A percentile compares a stretch with the other conserved stretches of the same genome.
Conservation (phyloP, 2,797 vertebrate species). For the Mormyrus proboscirostris region DNA sequence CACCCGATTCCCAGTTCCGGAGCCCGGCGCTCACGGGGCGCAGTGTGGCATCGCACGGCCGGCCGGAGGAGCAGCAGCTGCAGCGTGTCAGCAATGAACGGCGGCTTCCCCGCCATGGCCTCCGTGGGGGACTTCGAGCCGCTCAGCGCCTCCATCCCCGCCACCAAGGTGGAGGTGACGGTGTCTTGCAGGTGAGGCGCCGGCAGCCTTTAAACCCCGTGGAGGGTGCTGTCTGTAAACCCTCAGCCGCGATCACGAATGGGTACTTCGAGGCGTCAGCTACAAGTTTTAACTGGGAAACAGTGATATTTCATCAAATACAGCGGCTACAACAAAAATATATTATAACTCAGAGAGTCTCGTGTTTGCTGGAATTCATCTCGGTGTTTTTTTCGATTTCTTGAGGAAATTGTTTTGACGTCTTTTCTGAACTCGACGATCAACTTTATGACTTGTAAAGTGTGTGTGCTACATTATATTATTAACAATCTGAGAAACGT, state of each 20-base stretch:
- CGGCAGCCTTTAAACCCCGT: neutral
- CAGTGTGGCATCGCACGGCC: slow-evolving; percentile 25
- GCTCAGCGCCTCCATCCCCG: slow-evolving; percentile 78
- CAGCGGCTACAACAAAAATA: neutral
- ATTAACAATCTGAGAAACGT: neutral
- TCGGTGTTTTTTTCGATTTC: neutral
- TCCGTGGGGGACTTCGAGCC: slow-evolving; percentile 83
- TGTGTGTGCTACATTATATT: neutral
- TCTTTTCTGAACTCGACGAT: neutral
- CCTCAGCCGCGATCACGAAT: neutral
- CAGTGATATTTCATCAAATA: neutral
- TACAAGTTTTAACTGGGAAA: neutral
- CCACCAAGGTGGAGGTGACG: slow-evolving; percentile 92
- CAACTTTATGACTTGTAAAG: neutral
- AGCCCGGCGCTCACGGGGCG: neutral
- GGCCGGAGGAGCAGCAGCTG: slow-evolving; percentile 43
- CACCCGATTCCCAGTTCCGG: slow-evolving; percentile 22
- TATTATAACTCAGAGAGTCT: neutral
- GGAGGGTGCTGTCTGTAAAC: neutral
- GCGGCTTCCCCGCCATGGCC: slow-evolving; percentile 72
- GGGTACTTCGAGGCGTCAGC: neutral
- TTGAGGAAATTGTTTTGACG: neutral
- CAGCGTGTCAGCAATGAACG: slow-evolving; percentile 54
- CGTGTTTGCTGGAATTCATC: neutral
- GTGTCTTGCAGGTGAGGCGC: slow-evolving; percentile 86